Evolutionary conservation across 2,113 vertebrate species (phyloP).

Genomic region (Noturus placidus): DNA sequence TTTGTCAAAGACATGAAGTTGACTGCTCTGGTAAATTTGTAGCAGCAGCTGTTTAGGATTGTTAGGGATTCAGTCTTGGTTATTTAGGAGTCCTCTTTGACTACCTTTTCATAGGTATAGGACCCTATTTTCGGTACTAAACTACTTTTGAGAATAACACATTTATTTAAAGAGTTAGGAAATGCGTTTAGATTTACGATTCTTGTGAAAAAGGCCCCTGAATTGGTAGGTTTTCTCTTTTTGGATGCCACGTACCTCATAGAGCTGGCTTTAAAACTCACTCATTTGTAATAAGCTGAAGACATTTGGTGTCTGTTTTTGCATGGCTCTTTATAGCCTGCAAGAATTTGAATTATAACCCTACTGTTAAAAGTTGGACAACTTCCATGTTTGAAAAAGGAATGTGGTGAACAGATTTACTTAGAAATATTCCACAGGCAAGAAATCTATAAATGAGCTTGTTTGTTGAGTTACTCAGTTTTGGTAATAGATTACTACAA

Average conservation of each 20-base stretch:
- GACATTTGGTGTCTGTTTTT: background rate
- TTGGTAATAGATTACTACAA: slow-evolving; percentile 4
- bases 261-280: background rate
- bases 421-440: background rate
- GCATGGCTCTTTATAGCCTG: background rate
- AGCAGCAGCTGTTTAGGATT: background rate
- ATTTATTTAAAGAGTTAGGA: no score
- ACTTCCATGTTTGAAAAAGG: background rate
- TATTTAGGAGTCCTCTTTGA: background rate
- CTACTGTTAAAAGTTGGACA: background rate
- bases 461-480: background rate
- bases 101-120: background rate
- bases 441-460: background rate
- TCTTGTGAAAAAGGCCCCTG: background rate
- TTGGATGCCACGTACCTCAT: background rate
- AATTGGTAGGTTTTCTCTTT: no score
- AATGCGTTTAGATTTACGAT: background rate
- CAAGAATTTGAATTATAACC: background rate
- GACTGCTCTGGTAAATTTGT: background rate
- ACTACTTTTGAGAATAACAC: no score
- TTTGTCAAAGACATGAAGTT: background rate
- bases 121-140: no score
- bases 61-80: background rate
- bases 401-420: background rate
- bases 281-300: background rate